These are phyloP conservation scores for Pithys albifrons DNA, from an alignment of 2,113 vertebrate genomes.

Conservation along the genomic window DNA sequence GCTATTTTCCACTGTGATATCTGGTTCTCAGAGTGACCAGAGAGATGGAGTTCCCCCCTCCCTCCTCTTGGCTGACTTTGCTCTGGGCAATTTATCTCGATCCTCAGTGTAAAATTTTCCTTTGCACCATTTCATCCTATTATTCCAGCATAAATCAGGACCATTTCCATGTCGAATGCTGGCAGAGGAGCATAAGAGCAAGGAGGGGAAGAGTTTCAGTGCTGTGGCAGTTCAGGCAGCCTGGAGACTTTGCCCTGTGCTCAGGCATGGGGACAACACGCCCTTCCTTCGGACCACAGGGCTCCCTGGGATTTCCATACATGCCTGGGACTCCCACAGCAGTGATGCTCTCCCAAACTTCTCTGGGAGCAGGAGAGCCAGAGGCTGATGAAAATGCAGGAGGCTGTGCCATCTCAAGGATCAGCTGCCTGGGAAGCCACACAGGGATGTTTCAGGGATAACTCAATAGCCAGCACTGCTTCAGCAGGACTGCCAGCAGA, in stretches of 20 bases:
- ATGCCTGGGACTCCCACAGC: neutral
- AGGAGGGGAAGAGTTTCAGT: neutral
- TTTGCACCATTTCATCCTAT: conserved; percentile 45
- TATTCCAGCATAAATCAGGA: conserved; percentile 51
- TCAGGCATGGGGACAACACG: accelerated
- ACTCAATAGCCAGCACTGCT: neutral
- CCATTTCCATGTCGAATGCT: conserved; percentile 29
- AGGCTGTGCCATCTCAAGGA: neutral
- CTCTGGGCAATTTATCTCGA: conserved; percentile 6
- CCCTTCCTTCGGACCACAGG: neutral
- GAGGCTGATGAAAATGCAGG: neutral
- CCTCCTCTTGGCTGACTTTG: neutral
- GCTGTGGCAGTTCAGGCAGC: neutral
- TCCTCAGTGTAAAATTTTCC: conserved; percentile 36
- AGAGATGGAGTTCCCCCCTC: neutral
- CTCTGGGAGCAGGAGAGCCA: neutral
- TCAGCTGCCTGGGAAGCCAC: neutral
- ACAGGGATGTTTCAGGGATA: neutral
- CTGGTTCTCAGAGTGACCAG: neutral
- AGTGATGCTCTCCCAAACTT: neutral
- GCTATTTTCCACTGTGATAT: neutral
- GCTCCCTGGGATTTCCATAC: neutral
- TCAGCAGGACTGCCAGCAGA: neutral
- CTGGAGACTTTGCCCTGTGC: neutral
- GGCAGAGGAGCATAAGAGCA: neutral